Evolutionary conservation across 35 echinoderm and acorn worm species (phyloP).

Genomic region (Eucidaris tribuloides): DNA sequence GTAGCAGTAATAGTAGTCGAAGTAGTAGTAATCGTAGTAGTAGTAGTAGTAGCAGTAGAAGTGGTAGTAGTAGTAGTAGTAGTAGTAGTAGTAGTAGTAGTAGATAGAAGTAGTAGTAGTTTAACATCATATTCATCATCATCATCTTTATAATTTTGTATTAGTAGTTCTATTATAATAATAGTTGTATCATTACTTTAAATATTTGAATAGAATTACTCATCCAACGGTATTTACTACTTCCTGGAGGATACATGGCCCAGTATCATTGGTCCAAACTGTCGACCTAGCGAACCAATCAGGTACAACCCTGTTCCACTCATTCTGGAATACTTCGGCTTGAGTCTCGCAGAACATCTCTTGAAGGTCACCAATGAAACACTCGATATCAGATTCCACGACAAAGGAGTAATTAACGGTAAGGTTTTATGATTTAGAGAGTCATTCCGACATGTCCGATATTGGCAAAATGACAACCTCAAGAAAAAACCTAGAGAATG

Average conservation of each 20-base stretch:
- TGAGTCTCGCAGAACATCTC: neutral
- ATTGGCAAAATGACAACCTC: neutral
- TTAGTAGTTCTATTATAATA: too few relatives aligned
- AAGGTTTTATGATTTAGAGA: too few relatives aligned
- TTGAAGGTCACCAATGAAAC: conserved; percentile 5
- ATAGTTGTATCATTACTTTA: too few relatives aligned
- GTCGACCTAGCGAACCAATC: neutral
- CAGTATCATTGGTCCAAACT: neutral
- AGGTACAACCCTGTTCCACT: neutral
- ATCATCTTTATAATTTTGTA: too few relatives aligned
- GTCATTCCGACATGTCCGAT: neutral
- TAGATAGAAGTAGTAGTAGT: too few relatives aligned
- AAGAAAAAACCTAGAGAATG: neutral
- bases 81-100: too few relatives aligned
- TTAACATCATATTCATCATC: too few relatives aligned
- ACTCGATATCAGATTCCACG: neutral
- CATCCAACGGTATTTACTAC: neutral
- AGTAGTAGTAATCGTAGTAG: too few relatives aligned
- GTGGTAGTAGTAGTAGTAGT: too few relatives aligned
- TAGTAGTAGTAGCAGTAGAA: too few relatives aligned
- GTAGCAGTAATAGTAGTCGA: too few relatives aligned
- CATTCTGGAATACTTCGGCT: neutral
- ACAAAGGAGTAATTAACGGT: neutral
- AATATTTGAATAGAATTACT: too few relatives aligned
- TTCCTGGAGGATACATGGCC: neutral